Evolutionary conservation across 2,113 vertebrate genomes (phyloP), one percentile per base, ranked within the genome.

Genomic region (Corapipo altera): DNA sequence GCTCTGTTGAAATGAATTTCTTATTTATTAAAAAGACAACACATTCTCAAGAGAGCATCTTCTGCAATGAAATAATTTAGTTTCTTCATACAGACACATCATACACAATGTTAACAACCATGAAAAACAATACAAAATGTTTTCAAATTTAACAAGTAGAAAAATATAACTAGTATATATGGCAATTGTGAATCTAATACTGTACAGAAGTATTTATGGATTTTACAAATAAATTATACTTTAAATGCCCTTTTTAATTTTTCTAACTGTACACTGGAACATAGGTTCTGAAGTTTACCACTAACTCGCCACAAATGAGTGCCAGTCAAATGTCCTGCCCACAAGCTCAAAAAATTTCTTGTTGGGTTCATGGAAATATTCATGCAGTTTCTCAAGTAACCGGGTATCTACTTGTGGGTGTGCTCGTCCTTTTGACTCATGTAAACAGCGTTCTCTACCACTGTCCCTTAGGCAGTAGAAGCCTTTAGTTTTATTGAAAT

Each of bases 401-500:
- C 92, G 80, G 4, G 98, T 96, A 5, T 98, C 98, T 12, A 99
- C 98, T 1, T 98, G 98, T 15, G 99, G 99, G 92, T 99, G 99
- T 0, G 98, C 98, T 79, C 99, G 97, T 85, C 99, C 99, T 85
- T 99, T 99, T 28, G 99, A 99, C 77, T 99, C 98, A 2, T 99
- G 99, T 71, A 99, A 97, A 95, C 99, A 99, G 52, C 99, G 98
- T 35, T 99, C 99, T 58, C 98, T 97, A 7, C 99, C 99, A 32
- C 98, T 94, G 93, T 99, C 99, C 54, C 99, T 96, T 93, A 99
- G 97, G 97, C 99, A 99, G 97, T 99, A 99, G 95, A 99, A 99
- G 55, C 99, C 99, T 95, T 99, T 99, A 1, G 99, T 99, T 95
- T 98, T 99, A 93, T 99, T 99, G 83, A 99, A 99, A 96, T 99